These are phyloP conservation scores for Acleris cristana DNA, from an alignment of 2,888 invertebrate species.

Conservation along the genomic window DNA sequence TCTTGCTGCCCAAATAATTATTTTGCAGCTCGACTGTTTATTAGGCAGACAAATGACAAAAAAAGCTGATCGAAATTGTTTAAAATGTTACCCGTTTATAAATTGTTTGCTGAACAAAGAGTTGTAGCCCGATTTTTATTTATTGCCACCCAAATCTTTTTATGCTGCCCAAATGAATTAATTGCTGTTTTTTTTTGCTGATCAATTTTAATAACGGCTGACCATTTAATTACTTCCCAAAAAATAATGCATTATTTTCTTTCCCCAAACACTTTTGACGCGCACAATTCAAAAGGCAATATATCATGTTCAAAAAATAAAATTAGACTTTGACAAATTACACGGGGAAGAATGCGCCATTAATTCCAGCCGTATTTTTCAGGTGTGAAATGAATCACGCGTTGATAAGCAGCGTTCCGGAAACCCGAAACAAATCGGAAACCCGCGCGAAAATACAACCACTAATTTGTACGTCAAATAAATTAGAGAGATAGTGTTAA, in stretches of 20 bases:
- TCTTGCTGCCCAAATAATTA: no score
- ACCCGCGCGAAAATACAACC: conserved; percentile 26
- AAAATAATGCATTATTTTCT: background rate
- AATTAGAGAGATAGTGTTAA: conserved; percentile 31
- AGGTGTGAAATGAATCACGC: conserved; percentile 19
- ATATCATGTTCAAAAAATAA: background rate
- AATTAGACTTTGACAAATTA: conserved; percentile 16
- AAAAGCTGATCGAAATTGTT: no score
- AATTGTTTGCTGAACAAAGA: no score
- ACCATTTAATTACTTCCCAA: no score
- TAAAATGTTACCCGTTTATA: no score
- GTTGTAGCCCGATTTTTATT: no score
- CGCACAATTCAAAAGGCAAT: background rate
- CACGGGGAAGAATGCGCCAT: background rate
- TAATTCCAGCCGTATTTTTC: conserved; percentile 18
- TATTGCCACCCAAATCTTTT: no score
- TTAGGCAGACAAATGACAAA: no score
- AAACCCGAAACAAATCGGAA: conserved; percentile 20
- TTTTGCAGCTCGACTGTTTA: no score
- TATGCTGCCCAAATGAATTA: no score
- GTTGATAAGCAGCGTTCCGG: conserved; percentile 18
- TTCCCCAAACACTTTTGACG: background rate
- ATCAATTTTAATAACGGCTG: no score
- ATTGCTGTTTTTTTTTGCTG: no score
- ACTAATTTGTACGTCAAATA: conserved; percentile 33